Base-by-base conservation (phyloP, 2,888 invertebrate genomes). In the Nowickia ferox region DNA sequence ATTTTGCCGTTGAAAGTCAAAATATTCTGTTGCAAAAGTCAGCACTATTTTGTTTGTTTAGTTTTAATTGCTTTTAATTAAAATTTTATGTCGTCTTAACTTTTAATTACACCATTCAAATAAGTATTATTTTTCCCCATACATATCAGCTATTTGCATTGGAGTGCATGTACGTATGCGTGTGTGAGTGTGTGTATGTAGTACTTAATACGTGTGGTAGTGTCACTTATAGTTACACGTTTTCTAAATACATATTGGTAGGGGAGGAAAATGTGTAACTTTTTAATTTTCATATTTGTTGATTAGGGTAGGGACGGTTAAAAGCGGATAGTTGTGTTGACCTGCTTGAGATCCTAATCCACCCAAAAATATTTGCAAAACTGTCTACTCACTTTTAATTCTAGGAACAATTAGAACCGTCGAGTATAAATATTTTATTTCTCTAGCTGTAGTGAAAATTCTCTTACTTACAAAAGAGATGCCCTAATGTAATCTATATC, bases 31-130 rank as follows among this genome's bases (percentile, higher is more conserved):
- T 72, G 59, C 63, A 69, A 79, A 69, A 78, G 82, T 48, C 85
- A 82, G 75, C 82, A 79, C 53, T 15, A 74, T 80, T 82, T 71
- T 85, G 82, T 85, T 85, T 82, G 85, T 85, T 85, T 79, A 85
- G 82, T 85, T 85, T 85, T 82, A 85, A 85, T 85, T 85, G 85
- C 85, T 85, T 85, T 85, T 85, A 85, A 85, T 85, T 85, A 82
- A 85, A 82, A 85, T 85, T 82, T 85, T 78, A 85, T 85, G 82
- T 85, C 82, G 75, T 85, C 85, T 82, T 82, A 85, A 85, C 82
- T 85, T 82, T 78, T 85, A 85, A 85, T 85, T 82, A 82, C 85
- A 82, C 85, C 85, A 78, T 82, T 85, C 85, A 78, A 85, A 82
- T 85, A 59, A 72, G 59, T 48, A 78, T 65, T 81, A 78, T 63